These are phyloP conservation scores for Oscheius sp. DNA, from an alignment of 2,888 invertebrate genomes.

Conservation along the genomic window DNA sequence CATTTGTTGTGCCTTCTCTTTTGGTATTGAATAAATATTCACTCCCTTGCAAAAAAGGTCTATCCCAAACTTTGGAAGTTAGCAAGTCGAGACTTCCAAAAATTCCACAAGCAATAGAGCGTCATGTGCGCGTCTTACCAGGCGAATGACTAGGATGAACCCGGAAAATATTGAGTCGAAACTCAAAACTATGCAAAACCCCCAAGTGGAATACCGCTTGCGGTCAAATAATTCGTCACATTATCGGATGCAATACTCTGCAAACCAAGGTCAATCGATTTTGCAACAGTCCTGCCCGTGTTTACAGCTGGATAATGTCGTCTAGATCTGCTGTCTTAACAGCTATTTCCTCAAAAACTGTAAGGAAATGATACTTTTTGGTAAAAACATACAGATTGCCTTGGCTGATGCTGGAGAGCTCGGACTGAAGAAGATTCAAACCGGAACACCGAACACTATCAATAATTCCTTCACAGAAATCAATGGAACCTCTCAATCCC, in stretches of 20 bases:
- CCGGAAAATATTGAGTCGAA: no score
- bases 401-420: background rate
- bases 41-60: background rate
- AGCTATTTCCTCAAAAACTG: background rate
- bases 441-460: background rate
- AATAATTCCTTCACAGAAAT: constrained; percentile 11
- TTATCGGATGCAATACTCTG: background rate
- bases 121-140: background rate
- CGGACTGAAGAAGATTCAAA: background rate
- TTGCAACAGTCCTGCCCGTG: background rate
- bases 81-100: no score
- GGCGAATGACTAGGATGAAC: background rate
- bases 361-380: background rate
- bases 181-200: no score
- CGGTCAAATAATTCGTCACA: no score
- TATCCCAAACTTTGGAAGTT: no score
- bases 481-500: background rate
- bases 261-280: constrained; percentile 29
- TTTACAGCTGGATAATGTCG: background rate
- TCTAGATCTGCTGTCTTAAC: background rate
- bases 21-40: constrained; percentile 6
- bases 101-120: no score
- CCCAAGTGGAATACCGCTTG: no score
- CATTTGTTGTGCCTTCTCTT: constrained; percentile 32
- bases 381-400: background rate